These are phyloP conservation scores for Centropyge bicolor DNA, from an alignment of 2,797 vertebrate genomes.

Conservation along the genomic window DNA sequence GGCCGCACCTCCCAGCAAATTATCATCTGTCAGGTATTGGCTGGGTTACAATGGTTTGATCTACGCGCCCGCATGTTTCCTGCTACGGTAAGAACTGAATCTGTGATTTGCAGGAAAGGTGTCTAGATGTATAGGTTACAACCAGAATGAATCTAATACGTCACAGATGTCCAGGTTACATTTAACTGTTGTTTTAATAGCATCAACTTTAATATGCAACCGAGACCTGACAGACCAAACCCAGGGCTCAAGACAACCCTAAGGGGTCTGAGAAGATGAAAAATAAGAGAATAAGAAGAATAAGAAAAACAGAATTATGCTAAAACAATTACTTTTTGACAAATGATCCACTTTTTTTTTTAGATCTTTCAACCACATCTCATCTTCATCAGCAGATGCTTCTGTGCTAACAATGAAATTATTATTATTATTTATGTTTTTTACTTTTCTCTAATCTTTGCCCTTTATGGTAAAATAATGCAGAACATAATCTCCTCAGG, in stretches of 20 bases:
- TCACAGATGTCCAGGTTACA: not conserved
- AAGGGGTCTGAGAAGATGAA: not conserved
- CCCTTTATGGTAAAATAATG: not conserved
- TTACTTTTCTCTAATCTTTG: not conserved
- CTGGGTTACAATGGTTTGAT: conserved; percentile 1
- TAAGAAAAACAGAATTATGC: not conserved
- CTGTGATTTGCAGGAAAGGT: not conserved
- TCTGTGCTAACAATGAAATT: not conserved
- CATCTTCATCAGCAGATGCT: not conserved
- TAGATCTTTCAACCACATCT: not conserved
- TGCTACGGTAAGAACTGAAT: not conserved
- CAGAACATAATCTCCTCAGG: not conserved
- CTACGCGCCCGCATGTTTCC: not conserved
- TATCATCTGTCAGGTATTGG: conserved; percentile 10
- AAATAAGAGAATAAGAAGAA: not conserved
- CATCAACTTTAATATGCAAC: not conserved
- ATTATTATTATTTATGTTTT: not conserved
- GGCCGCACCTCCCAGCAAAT: conserved; percentile 8
- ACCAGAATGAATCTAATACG: not conserved
- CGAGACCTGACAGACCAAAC: not conserved
- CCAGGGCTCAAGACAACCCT: not conserved
- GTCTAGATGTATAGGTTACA: not conserved
- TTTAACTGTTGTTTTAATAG: not conserved
- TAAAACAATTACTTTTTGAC: not conserved
- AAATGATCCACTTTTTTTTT: not conserved